Percentiles rank a stretch among this genome's conserved stretches.
Evolutionary conservation across 92 coral and sea anemone genomes (phyloP).

Genomic region (Diadumene lineata): DNA sequence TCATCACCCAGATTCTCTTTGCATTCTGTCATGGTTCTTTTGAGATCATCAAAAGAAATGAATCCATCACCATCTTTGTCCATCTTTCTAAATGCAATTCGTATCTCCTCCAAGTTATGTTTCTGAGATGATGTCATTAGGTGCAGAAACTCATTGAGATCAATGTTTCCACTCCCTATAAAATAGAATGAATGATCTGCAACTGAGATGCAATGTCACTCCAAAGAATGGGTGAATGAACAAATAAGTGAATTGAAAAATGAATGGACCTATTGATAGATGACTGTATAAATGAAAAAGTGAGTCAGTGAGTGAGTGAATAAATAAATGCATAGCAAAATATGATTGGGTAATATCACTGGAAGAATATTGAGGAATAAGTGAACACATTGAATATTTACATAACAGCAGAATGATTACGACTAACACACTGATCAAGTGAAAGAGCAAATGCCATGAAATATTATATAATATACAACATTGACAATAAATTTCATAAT

Average conservation of each 20-base stretch:
- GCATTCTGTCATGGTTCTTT: constrained; percentile 56
- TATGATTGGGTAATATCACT: background rate
- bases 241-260: background rate
- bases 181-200: no score
- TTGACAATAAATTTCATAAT: no score
- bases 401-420: background rate
- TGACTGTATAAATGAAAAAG: background rate
- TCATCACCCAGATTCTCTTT: constrained; percentile 64
- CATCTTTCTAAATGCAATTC: constrained; percentile 55
- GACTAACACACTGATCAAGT: no score
- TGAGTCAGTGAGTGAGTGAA: background rate
- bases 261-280: no score
- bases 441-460: no score
- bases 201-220: no score
- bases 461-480: no score
- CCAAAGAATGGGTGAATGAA: background rate
- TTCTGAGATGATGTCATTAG: constrained; percentile 49
- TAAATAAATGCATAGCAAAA: background rate
- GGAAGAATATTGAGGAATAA: background rate
- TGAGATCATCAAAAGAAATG: constrained; percentile 57
- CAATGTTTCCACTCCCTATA: constrained; percentile 65
- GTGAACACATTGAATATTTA: background rate
- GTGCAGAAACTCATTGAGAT: constrained; percentile 59
- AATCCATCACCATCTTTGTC: constrained; percentile 63
- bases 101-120: constrained; percentile 58